Conservation (phyloP, 92 coral and sea anemone genomes). For the Paramuricea clavata region DNA sequence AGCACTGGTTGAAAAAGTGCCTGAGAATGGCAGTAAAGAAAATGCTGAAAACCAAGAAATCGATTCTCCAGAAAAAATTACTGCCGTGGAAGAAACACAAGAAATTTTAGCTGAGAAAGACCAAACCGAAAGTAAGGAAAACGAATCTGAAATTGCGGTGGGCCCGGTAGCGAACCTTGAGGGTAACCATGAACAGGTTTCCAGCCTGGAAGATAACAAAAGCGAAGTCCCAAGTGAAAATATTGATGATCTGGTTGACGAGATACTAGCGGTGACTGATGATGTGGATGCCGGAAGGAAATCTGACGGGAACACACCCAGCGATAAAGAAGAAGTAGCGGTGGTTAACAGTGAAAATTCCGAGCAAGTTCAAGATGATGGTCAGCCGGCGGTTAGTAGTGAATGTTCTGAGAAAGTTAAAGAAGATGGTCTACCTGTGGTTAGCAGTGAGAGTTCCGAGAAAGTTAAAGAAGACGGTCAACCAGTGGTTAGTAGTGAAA, state of each 20-base stretch:
- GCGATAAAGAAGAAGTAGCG: not conserved
- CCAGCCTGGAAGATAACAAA: not conserved
- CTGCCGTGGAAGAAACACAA: not conserved
- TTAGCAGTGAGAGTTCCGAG: not conserved
- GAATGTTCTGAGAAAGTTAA: not conserved
- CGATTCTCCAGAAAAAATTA: not conserved
- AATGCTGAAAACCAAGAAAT: not conserved
- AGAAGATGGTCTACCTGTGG: not conserved
- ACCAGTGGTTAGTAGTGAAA: not conserved
- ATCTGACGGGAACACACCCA: not conserved
- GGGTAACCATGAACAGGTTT: not conserved
- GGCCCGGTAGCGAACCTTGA: not conserved
- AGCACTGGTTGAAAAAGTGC: not conserved
- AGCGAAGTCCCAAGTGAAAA: constrained; percentile 1
- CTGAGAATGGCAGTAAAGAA: not conserved
- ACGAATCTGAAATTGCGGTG: not conserved
- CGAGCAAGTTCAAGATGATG: not conserved
- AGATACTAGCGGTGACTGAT: not conserved
- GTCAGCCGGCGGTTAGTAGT: not conserved
- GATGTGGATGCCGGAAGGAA: constrained; percentile 1
- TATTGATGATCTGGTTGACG: not conserved
- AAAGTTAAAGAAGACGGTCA: not conserved
- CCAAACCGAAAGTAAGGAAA: not conserved
- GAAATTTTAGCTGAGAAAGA: not conserved
- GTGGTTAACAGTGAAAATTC: not conserved